Base-by-base conservation (phyloP, 2,888 invertebrate genomes). In the Mythimna pallens region DNA sequence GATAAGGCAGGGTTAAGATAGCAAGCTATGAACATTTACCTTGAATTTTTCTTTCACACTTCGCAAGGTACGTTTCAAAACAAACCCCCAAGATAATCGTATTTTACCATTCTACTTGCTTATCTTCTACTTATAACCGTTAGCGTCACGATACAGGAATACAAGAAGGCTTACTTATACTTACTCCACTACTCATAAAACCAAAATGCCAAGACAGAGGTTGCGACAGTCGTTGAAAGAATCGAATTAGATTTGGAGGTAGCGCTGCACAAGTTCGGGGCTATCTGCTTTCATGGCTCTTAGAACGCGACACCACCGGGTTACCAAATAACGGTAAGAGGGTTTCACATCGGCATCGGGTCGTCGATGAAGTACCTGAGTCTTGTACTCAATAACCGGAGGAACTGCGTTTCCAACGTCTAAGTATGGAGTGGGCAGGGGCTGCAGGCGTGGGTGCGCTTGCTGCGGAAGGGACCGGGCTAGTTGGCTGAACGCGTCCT, bases 61-160 rank as follows among this genome's bases (percentile, higher is more conserved):
- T 43, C 14, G n/a, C 36, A 40, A 52, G 10, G 5, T 25, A 25
- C 25, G 8, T 22, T 54, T 57, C 25, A 12, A n/a, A 59, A 59
- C 20, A n/a, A 66, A 59, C n/a, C 17, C 17, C 61, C n/a, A 22
- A 61, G 43, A 17, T 22, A 17, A 58, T 47, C 43, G 22, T 47
- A 22, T 61, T 59, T 61, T 34, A 61, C n/a, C 30, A 2, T 30
- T 59, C 47, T 8, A 34, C 47, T 67, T 59, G n/a, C 66, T 43
- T 61, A 61, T 61, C 43, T 61, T 47, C 1, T 10, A 12, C 10
- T 43, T 43, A 17, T 43, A 43, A 34, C 30, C 10, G 7, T 58
- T 58, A n/a, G 59, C 5, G 2, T 40, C 20, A 8, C 55, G 6
- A 57, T 25, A 65, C 5, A 30, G 14, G 25, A 25, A 57, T 20